These are phyloP conservation scores for Scotopteryx bipunctaria DNA, from an alignment of 2,888 invertebrate species.

Conservation along the genomic window DNA sequence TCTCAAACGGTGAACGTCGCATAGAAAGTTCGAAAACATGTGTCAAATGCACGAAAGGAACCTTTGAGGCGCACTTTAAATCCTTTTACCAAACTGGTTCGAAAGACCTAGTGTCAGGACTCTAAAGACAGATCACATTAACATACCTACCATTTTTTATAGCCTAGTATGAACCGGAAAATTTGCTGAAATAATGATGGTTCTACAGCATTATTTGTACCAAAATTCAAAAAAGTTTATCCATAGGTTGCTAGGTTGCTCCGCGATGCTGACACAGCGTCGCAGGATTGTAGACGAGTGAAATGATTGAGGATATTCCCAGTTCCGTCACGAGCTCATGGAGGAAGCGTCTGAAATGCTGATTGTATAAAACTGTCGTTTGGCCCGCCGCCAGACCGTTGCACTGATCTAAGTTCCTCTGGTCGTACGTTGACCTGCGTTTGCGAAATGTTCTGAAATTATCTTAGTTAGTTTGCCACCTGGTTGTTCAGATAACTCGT, in stretches of 20 bases:
- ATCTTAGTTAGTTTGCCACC: background rate
- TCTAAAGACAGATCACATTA: no score
- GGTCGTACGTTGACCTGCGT: background rate
- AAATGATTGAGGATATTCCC: slow-evolving; percentile 28
- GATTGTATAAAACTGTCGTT: slow-evolving; percentile 33
- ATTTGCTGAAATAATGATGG: no score
- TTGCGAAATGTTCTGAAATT: background rate
- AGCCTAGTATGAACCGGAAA: no score
- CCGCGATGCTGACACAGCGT: background rate
- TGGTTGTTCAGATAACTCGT: background rate
- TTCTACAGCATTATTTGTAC: background rate
- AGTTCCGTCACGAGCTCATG: slow-evolving; percentile 30
- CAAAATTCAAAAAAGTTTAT: background rate
- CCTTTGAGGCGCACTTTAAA: no score
- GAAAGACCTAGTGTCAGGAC: no score
- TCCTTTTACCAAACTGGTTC: no score
- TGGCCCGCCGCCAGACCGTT: slow-evolving; percentile 23
- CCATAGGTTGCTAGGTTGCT: background rate
- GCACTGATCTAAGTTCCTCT: slow-evolving; percentile 18
- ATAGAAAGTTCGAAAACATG: no score
- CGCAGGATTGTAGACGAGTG: background rate
- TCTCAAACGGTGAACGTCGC: no score
- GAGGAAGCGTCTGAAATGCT: slow-evolving; percentile 20
- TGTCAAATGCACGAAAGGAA: no score
- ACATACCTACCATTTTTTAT: no score